Conservation (phyloP, 2,113 vertebrate species). For the Saccopteryx leptura region DNA sequence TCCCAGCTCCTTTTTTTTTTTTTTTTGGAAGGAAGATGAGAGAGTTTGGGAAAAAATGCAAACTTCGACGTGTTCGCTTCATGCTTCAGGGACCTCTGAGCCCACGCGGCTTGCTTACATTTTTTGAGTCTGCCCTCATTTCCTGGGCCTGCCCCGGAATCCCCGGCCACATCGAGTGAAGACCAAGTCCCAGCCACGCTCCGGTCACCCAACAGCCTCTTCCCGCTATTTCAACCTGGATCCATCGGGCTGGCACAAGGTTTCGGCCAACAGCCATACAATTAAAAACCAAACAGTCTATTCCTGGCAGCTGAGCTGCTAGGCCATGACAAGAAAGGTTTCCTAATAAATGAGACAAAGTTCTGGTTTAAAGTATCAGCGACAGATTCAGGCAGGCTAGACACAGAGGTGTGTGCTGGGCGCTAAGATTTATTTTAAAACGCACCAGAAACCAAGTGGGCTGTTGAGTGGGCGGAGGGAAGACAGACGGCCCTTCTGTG, state of each 20-base stretch:
- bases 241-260: neutral
- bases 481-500: neutral
- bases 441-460: neutral
- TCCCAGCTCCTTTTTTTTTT: no score
- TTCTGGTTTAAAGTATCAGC: neutral
- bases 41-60: neutral
- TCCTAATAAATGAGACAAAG: neutral
- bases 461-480: neutral
- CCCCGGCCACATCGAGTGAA: neutral
- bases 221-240: neutral
- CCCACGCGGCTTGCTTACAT: neutral
- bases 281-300: neutral
- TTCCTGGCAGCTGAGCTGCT: no score
- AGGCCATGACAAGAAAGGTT: neutral
- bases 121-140: neutral
- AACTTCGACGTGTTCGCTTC: neutral
- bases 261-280: neutral
- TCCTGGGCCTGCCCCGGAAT: neutral
- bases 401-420: accelerated
- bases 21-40: neutral
- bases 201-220: neutral
- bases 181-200: neutral
- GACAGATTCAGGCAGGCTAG: no score
- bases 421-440: no score
- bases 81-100: neutral